A percentile compares a stretch with the other conserved stretches of the same genome.
Conservation (phyloP, 2,113 vertebrate species). For the Perca schrenkii region DNA sequence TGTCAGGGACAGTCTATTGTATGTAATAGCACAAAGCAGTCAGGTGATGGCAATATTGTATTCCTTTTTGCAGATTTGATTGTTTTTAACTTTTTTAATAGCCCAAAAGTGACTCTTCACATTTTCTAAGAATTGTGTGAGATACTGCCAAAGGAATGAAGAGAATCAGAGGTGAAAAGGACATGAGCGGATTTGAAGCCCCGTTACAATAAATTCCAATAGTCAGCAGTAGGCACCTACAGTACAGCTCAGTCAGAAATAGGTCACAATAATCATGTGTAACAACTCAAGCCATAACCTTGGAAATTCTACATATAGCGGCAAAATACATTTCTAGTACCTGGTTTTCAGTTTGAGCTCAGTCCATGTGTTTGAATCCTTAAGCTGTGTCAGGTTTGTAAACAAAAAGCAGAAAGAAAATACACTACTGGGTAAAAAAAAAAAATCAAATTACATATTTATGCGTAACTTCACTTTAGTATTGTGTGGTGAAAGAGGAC, state of each 20-base stretch:
- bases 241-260: conserved; percentile 52
- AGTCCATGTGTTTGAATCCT: conserved; percentile 10
- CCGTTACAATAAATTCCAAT: conserved; percentile 21
- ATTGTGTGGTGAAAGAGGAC: neutral
- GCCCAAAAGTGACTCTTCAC: conserved; percentile 23
- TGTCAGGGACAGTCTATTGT: neutral
- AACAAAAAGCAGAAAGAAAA: neutral
- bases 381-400: conserved; percentile 1
- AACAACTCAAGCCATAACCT: conserved; percentile 45
- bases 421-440: neutral
- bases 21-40: conserved; percentile 70
- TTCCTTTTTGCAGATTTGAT: conserved; percentile 64
- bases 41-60: conserved; percentile 79
- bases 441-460: neutral
- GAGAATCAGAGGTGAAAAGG: conserved; percentile 41
- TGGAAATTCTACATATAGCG: conserved; percentile 25
- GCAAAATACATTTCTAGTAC: conserved; percentile 9
- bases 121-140: conserved; percentile 24
- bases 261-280: conserved; percentile 41
- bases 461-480: neutral
- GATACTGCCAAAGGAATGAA: conserved; percentile 12
- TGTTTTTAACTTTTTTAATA: conserved; percentile 29
- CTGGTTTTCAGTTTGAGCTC: conserved; percentile 5
- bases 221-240: conserved; percentile 16
- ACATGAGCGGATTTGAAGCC: conserved; percentile 22